A percentile compares a stretch with the other conserved stretches of the same genome.
phyloP scores from a whole-genome alignment of 2,113 vertebrate species.

The Poicephalus meyeri region DNA sequence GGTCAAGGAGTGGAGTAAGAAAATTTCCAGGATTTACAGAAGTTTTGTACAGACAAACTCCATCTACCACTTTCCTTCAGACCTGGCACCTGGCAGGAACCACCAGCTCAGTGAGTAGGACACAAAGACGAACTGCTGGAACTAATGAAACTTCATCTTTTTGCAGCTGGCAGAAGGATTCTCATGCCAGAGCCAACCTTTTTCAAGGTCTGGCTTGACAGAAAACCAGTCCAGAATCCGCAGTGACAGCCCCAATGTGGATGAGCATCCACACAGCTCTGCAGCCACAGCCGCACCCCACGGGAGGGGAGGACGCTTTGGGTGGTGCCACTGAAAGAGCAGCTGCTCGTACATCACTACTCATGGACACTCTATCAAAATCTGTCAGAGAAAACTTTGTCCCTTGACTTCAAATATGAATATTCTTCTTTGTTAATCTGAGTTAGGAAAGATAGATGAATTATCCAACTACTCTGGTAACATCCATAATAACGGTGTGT shows the following conservation, averaged over 20 bases:
- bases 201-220: background rate
- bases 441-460: background rate
- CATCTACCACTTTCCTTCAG: background rate
- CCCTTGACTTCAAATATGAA: background rate
- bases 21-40: background rate
- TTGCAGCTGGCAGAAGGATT: background rate
- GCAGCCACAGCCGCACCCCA: fast-evolving
- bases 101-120: background rate
- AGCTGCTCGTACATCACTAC: fast-evolving
- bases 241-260: background rate
- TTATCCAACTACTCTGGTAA: background rate
- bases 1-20: background rate
- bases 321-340: background rate
- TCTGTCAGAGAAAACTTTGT: background rate
- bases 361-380: background rate
- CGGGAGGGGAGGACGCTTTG: background rate
- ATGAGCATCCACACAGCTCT: background rate
- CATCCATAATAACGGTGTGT: fast-evolving
- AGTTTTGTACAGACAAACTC: background rate
- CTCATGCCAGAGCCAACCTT: background rate
- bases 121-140: background rate
- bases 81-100: background rate
- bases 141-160: background rate
- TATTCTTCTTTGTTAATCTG: background rate
- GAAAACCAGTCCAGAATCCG: background rate